Evolutionary conservation across 1,140 invertebrate genomes (phyloP), one percentile per base, ranked within the genome.

Genomic region (Piezodorus guildinii): DNA sequence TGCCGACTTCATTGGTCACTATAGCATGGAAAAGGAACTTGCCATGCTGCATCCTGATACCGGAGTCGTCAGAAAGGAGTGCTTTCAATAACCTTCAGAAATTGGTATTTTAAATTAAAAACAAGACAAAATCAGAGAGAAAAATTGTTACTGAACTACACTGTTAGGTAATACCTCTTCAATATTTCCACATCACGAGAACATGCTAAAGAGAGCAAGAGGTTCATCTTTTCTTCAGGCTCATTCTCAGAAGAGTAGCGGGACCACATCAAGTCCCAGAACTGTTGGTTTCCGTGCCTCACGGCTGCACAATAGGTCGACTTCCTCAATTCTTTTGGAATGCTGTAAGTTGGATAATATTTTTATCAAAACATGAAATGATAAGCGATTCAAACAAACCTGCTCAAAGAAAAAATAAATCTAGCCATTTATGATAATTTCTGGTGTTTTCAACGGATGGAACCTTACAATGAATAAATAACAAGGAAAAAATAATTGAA

Each of bases 241-340:
- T 86, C 82, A 72, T 86, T 84, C 0, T 85, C 78, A 19, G 77
- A 76, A 60, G 79, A 73, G 70, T 89, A 91, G 44, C 84, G 75
- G n/a, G 83, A 70, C 77, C 87, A 87, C 4, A 88, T 76, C 75
- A 87, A 90, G 54, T 88, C 76, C 89, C 89, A 95, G 66, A 91
- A 86, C 2, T 78, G 74, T 62, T 82, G 78, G 15, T 76, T 77
- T 34, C 91, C 90, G 67, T 85, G 73, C 61, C 76, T 77, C 0
- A 94, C 76, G 0, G 83, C 86, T 21, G 81, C 83, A 74, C 90
- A 94, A 72, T 90, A 92, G 17, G 89, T 82, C 0, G 80, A 76
- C 1, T 75, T 71, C n/a, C 85, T 79, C 30, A 91, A 75, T 72
- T 92, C 87, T 60, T 82, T 80, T 1, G 88, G 83, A 66, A 92